A percentile compares a stretch with the other conserved stretches of the same genome.
These are phyloP conservation scores for Mormyrus lacerda DNA, from an alignment of 2,113 vertebrate species.

Conservation along the genomic window DNA sequence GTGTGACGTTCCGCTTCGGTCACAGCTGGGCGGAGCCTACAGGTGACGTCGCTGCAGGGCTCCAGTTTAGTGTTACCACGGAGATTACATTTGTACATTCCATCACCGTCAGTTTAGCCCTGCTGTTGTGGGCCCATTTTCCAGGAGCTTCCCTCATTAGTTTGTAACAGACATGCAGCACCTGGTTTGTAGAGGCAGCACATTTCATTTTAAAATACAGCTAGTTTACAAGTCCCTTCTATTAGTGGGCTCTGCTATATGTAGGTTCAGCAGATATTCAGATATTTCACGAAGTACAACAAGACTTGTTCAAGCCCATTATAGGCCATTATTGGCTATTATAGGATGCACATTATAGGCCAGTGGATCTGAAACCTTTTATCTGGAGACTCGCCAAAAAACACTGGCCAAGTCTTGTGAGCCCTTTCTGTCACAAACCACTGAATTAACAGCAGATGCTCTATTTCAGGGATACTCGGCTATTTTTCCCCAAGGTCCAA, in stretches of 20 bases:
- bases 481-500: background rate
- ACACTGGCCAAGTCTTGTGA: background rate
- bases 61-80: background rate
- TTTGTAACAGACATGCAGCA: background rate
- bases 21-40: background rate
- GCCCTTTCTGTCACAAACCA: background rate
- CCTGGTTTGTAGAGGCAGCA: background rate
- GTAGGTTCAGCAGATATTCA: background rate
- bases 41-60: background rate
- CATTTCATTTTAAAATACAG: background rate
- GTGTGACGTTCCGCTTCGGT: background rate
- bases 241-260: background rate
- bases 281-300: background rate
- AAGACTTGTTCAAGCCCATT: background rate
- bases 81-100: background rate
- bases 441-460: background rate
- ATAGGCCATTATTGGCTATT: too few relatives aligned
- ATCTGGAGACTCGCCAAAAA: background rate
- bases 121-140: background rate
- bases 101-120: background rate
- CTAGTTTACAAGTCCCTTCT: background rate
- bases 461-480: background rate
- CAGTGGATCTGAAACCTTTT: background rate
- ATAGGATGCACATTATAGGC: background rate
- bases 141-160: background rate